These are phyloP conservation scores for Platygyra sinensis DNA, from an alignment of 64 coral and sea anemone genomes.

Conservation along the genomic window DNA sequence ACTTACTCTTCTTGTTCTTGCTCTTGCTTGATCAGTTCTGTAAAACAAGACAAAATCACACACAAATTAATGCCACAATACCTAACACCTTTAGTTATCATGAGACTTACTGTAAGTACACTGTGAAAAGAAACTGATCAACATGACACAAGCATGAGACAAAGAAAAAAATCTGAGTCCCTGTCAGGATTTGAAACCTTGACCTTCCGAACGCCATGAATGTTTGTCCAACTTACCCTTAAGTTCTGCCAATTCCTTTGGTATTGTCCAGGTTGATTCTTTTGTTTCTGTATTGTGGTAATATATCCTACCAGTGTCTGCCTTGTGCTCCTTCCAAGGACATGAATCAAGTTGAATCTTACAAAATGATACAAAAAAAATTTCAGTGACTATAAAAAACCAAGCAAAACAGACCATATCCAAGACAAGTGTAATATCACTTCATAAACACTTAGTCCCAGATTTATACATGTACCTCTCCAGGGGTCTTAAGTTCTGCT, in stretches of 20 bases:
- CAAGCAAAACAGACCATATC: neutral
- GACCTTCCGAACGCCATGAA: too few relatives aligned
- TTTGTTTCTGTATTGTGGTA: constrained; percentile 96
- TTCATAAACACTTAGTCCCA: too few relatives aligned
- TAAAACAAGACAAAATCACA: constrained; percentile 11
- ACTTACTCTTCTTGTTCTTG: constrained; percentile 80
- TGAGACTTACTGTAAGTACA: too few relatives aligned
- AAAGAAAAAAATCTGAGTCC: too few relatives aligned
- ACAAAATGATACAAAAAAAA: neutral
- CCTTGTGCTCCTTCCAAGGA: constrained; percentile 98
- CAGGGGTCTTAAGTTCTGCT: constrained; percentile 87
- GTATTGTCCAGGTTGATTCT: constrained; percentile 95
- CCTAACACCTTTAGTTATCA: neutral
- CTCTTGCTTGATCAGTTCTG: constrained; percentile 85
- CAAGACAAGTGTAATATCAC: too few relatives aligned
- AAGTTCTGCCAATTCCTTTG: constrained; percentile 90
- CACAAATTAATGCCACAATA: neutral
- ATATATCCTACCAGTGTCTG: constrained; percentile 88
- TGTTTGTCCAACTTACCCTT: constrained; percentile 59
- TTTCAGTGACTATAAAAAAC: neutral
- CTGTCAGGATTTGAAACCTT: too few relatives aligned
- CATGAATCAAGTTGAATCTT: constrained; percentile 86
- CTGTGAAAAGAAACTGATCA: too few relatives aligned
- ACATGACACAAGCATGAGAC: too few relatives aligned
- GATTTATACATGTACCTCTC: constrained; percentile 74